A percentile compares a stretch with the other conserved stretches of the same genome.
Conservation (phyloP, 2,888 invertebrate species). For the Acholoe squamosa region DNA sequence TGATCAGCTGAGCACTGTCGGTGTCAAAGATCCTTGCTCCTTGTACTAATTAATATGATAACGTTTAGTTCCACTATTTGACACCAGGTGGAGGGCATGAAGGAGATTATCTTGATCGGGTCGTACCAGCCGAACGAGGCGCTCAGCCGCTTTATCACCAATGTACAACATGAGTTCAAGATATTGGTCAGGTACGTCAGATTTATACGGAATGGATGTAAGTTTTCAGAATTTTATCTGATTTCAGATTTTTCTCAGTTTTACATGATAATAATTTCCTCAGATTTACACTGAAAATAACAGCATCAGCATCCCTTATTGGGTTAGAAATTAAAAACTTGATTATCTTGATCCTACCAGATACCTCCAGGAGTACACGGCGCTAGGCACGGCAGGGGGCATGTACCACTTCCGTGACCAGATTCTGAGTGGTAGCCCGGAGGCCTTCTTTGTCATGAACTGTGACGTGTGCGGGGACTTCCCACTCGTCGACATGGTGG, state of each 20-base stretch:
- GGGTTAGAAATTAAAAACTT: too few relatives aligned
- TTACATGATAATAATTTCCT: too few relatives aligned
- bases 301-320: too few relatives aligned
- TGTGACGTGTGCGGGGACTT: constrained; percentile 99
- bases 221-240: too few relatives aligned
- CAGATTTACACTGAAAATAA: too few relatives aligned
- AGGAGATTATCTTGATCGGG: constrained; percentile 96
- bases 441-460: constrained; percentile 96
- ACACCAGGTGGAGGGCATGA: constrained; percentile 88
- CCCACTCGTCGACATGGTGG: constrained; percentile 91
- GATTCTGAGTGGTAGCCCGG: constrained; percentile 92
- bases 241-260: too few relatives aligned
- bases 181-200: constrained; percentile 89
- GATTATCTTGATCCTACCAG: too few relatives aligned
- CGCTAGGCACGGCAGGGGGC: constrained; percentile 97
- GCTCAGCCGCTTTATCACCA: constrained; percentile 92
- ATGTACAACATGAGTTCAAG: constrained; percentile 92
- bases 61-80: constrained; percentile 54
- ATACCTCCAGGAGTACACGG: constrained; percentile 97
- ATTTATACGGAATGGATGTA: too few relatives aligned
- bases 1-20: too few relatives aligned
- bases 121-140: constrained; percentile 92
- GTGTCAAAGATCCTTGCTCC: too few relatives aligned
- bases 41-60: too few relatives aligned
- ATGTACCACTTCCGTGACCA: constrained; percentile 98